Evolutionary conservation across 2,113 vertebrate genomes (phyloP).

Genomic region (Recurvirostra avosetta): DNA sequence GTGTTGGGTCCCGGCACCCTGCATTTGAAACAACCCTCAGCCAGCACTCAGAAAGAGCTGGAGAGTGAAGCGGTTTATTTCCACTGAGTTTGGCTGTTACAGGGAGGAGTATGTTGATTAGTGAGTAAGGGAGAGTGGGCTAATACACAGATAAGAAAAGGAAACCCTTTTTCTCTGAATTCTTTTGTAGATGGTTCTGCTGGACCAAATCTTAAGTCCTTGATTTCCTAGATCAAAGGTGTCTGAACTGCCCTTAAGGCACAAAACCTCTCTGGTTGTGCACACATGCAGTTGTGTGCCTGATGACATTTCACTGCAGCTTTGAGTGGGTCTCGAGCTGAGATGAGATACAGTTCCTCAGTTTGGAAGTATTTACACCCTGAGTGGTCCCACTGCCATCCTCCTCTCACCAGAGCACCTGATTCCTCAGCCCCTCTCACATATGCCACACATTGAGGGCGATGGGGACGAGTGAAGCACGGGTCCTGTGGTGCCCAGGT

Average conservation of each 20-base stretch:
- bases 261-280: not conserved
- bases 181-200: not conserved
- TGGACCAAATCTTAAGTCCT: not conserved
- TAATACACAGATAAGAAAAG: not conserved
- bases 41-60: not conserved
- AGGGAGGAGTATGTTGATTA: not conserved
- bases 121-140: not conserved
- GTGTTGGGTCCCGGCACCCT: rapidly evolving
- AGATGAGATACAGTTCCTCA: not conserved
- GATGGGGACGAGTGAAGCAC: rapidly evolving
- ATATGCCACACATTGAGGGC: rapidly evolving
- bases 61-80: not conserved
- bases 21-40: not conserved
- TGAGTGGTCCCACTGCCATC: not conserved
- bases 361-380: not conserved
- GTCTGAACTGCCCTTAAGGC: not conserved
- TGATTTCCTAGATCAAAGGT: not conserved
- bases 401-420: not conserved
- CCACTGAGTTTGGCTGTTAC: not conserved
- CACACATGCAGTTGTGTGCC: not conserved
- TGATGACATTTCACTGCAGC: not conserved
- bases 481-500: not conserved
- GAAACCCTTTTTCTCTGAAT: not conserved
- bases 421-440: not conserved
- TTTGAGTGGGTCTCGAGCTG: rapidly evolving